Percentiles rank a stretch among this genome's conserved stretches.
These are phyloP conservation scores for Neofelis nebulosa DNA, from an alignment of 2,113 vertebrate genomes.

Conservation along the genomic window DNA sequence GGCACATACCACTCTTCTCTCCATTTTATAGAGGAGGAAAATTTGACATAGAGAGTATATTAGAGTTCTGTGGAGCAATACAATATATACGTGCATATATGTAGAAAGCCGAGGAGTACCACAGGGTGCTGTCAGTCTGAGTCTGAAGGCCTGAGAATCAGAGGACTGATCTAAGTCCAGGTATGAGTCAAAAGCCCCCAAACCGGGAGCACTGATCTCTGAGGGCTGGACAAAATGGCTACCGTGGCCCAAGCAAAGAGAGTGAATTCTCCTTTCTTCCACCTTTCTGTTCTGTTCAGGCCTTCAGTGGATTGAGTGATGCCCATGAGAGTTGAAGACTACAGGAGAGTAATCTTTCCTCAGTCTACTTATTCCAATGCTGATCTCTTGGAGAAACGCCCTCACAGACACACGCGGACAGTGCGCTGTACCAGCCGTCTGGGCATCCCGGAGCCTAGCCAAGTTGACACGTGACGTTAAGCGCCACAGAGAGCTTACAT, in stretches of 20 bases:
- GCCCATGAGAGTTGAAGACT: background rate
- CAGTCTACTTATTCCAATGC: background rate
- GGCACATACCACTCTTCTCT: background rate
- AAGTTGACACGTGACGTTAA: background rate
- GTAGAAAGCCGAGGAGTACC: background rate
- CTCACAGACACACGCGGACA: background rate
- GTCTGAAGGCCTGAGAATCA: background rate
- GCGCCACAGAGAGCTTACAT: background rate
- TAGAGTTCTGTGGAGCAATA: background rate
- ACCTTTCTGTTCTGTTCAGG: background rate
- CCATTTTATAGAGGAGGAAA: background rate
- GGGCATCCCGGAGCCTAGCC: background rate
- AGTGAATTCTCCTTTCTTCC: background rate
- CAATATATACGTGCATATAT: background rate
- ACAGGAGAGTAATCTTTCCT: background rate
- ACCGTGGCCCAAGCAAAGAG: background rate
- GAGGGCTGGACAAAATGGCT: background rate
- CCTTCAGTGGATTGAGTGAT: background rate
- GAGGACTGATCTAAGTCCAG: background rate
- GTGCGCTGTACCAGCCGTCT: background rate
- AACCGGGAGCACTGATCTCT: background rate
- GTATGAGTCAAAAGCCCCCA: background rate
- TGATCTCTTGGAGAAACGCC: background rate
- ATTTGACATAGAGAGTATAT: background rate
- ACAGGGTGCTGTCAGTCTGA: background rate